These are phyloP conservation scores for Palloptera scutellata DNA, from an alignment of 2,888 invertebrate species.

Conservation along the genomic window DNA sequence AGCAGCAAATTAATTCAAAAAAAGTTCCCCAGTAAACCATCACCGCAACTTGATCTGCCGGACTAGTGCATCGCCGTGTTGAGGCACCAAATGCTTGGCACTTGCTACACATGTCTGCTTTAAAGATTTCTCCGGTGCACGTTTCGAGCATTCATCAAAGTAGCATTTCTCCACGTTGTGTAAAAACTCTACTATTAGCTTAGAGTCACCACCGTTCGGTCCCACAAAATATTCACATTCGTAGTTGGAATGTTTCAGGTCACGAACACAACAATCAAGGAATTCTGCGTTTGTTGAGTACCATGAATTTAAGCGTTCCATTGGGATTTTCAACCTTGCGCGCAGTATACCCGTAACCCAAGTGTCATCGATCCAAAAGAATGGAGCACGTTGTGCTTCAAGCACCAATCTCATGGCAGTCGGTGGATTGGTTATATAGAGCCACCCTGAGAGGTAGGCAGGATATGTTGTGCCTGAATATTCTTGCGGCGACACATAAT, in stretches of 20 bases:
- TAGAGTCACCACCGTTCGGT: constrained; percentile 79
- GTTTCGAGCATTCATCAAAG: constrained; percentile 66
- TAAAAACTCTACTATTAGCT: constrained; percentile 73
- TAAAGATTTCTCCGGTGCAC: constrained; percentile 65
- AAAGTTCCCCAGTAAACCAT: constrained; percentile 29
- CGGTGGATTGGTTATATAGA: constrained; percentile 77
- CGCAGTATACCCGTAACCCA: constrained; percentile 83
- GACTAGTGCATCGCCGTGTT: constrained; percentile 58
- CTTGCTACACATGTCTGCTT: constrained; percentile 71
- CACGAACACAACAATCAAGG: constrained; percentile 77
- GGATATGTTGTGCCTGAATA: constrained; percentile 73
- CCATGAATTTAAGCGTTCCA: constrained; percentile 69
- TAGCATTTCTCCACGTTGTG: constrained; percentile 71
- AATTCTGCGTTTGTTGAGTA: constrained; percentile 78
- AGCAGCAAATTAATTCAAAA: too few relatives aligned
- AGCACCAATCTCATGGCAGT: constrained; percentile 69
- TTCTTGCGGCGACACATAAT: constrained; percentile 78
- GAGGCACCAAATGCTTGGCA: constrained; percentile 55
- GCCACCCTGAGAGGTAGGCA: constrained; percentile 83
- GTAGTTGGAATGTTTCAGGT: constrained; percentile 67
- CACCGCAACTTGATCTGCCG: constrained; percentile 51
- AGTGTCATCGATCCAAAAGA: constrained; percentile 94
- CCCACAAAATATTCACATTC: constrained; percentile 77
- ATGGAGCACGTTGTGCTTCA: constrained; percentile 68
- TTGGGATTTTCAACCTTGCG: constrained; percentile 67